A percentile compares a stretch with the other conserved stretches of the same genome.
phyloP scores from a whole-genome alignment of 2,113 vertebrate genomes.

The Brienomyrus longianalis region DNA sequence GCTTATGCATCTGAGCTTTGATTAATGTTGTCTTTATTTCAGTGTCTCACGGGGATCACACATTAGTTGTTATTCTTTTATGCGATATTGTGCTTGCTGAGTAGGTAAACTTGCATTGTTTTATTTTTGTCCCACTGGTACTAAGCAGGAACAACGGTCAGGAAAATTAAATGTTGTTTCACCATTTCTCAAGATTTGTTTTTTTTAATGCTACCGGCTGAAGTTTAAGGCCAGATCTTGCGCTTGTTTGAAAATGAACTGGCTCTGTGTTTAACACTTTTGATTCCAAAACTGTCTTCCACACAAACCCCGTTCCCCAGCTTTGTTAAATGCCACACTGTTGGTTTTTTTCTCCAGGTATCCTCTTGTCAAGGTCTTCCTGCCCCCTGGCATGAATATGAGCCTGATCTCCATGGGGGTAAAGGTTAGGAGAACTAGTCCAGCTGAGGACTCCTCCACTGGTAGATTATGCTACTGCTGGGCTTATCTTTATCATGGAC shows the following conservation, averaged over 20 bases:
- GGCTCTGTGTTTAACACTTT: neutral
- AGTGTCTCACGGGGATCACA: conserved; percentile 25
- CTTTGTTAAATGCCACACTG: neutral
- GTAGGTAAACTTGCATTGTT: conserved; percentile 35
- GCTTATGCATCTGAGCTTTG: conserved; percentile 31
- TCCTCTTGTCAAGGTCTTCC: neutral
- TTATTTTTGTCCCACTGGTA: conserved; percentile 32
- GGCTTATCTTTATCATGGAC: conserved; percentile 1
- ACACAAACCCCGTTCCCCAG: neutral
- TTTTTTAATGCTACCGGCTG: conserved; percentile 3
- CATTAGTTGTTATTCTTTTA: conserved; percentile 25
- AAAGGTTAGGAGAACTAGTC: conserved; percentile 35
- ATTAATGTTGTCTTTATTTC: conserved; percentile 35
- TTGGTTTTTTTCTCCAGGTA: neutral
- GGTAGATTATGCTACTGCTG: conserved; percentile 16
- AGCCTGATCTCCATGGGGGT: conserved; percentile 24
- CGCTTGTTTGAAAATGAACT: neutral
- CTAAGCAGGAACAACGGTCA: conserved; percentile 36
- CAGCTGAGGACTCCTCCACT: conserved; percentile 26
- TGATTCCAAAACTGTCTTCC: neutral
- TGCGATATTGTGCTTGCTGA: neutral
- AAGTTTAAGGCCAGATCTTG: neutral
- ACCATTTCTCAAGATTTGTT: conserved; percentile 27
- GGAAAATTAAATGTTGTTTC: conserved; percentile 37
- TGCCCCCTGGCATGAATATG: neutral